Percentiles rank a stretch among this genome's conserved stretches.
These are phyloP conservation scores for Anoplophora glabripennis DNA, from an alignment of 1,140 invertebrate genomes.

Conservation along the genomic window DNA sequence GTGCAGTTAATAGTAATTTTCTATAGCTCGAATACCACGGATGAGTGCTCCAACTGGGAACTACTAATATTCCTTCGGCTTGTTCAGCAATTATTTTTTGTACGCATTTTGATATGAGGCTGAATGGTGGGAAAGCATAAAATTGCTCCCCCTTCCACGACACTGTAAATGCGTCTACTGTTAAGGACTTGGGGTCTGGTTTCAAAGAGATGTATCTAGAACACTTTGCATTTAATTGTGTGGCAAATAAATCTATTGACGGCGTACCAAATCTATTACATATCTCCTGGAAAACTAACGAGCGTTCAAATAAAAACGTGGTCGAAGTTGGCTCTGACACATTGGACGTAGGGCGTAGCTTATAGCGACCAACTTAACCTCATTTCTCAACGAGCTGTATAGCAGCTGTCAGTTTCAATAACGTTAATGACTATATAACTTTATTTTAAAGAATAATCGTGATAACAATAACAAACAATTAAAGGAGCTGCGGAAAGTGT, in stretches of 20 bases:
- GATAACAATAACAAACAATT: no score
- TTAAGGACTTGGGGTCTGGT: neutral
- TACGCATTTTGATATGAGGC: slow-evolving; percentile 1
- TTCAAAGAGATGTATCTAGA: slow-evolving; percentile 11
- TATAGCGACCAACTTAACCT: no score
- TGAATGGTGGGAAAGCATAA: slow-evolving; percentile 14
- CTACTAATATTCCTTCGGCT: slow-evolving; percentile 16
- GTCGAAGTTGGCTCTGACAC: no score
- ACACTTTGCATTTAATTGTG: slow-evolving; percentile 15
- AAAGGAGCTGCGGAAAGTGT: no score
- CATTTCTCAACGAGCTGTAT: no score
- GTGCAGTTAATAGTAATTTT: neutral
- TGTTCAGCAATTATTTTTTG: slow-evolving; percentile 18
- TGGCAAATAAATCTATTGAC: slow-evolving; percentile 18
- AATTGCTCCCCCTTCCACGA: neutral
- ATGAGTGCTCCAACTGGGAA: slow-evolving; percentile 15
- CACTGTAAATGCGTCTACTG: slow-evolving; percentile 2
- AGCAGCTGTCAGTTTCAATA: no score
- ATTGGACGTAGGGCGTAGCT: no score
- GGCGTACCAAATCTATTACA: slow-evolving; percentile 11
- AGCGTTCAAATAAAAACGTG: no score
- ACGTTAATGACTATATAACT: no score
- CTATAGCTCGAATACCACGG: slow-evolving; percentile 2
- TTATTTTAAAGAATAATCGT: no score
- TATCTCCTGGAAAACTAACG: slow-evolving; percentile 8